A percentile compares a stretch with the other conserved stretches of the same genome.
Conservation (phyloP, 2,113 vertebrate genomes). For the Pogona vitticeps region DNA sequence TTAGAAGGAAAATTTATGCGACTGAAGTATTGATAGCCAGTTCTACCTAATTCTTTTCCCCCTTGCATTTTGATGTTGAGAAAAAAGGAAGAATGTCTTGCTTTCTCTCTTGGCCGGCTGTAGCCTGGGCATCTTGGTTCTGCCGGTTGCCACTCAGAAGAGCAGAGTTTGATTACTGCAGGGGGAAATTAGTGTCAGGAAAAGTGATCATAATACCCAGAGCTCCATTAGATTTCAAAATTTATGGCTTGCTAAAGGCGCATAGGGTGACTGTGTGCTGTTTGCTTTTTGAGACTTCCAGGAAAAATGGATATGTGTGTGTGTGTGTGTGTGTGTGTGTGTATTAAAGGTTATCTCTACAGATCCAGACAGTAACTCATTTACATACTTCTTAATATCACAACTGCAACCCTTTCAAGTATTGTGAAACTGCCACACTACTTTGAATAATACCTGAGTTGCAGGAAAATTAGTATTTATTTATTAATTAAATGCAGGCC, state of each 20-base stretch:
- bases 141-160: too few relatives aligned
- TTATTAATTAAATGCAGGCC: background rate
- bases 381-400: background rate
- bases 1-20: too few relatives aligned
- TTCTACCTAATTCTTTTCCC: too few relatives aligned
- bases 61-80: background rate
- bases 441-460: too few relatives aligned
- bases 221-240: background rate
- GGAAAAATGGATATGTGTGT: too few relatives aligned
- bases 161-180: constrained; percentile 13
- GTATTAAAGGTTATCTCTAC: background rate
- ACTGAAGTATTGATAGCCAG: too few relatives aligned
- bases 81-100: too few relatives aligned
- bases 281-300: background rate
- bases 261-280: background rate
- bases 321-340: too few relatives aligned
- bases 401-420: too few relatives aligned
- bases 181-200: background rate
- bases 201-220: background rate
- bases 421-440: too few relatives aligned
- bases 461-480: too few relatives aligned
- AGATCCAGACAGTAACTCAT: background rate
- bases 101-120: background rate
- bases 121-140: background rate
- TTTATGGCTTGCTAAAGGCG: background rate